Evolutionary conservation across 2,113 vertebrate genomes (phyloP).

Genomic region (Sturnus vulgaris): DNA sequence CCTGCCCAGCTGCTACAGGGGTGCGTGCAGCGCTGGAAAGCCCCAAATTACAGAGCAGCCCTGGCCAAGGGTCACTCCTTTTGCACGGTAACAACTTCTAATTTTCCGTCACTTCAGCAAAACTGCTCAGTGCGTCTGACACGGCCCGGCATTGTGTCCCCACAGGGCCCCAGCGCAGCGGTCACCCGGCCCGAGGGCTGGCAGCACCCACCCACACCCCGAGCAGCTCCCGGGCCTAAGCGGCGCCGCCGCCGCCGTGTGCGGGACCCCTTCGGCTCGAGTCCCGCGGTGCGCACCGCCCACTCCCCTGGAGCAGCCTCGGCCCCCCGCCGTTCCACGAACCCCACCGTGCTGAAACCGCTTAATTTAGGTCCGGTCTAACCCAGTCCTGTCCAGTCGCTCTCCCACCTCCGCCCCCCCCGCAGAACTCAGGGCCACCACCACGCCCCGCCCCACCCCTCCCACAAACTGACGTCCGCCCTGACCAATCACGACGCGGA

Average conservation of each 20-base stretch:
- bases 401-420: not conserved
- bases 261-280: not conserved
- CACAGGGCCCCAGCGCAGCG: too few relatives aligned
- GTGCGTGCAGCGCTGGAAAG: accelerated
- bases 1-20: accelerated
- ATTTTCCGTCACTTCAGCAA: accelerated
- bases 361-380: too few relatives aligned
- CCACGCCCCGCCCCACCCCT: not conserved
- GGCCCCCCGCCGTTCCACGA: accelerated
- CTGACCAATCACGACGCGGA: not conserved
- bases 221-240: not conserved
- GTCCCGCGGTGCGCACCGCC: too few relatives aligned
- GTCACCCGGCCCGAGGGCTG: not conserved
- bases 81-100: accelerated
- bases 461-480: accelerated
- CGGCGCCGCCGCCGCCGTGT: not conserved
- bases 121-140: accelerated
- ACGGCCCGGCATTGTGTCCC: accelerated
- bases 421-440: accelerated
- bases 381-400: accelerated
- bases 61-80: not conserved
- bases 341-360: too few relatives aligned
- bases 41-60: accelerated
- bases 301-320: not conserved
- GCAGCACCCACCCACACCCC: not conserved